phyloP scores from a whole-genome alignment of 2,797 vertebrate genomes.

The Takifugu rubripes region DNA sequence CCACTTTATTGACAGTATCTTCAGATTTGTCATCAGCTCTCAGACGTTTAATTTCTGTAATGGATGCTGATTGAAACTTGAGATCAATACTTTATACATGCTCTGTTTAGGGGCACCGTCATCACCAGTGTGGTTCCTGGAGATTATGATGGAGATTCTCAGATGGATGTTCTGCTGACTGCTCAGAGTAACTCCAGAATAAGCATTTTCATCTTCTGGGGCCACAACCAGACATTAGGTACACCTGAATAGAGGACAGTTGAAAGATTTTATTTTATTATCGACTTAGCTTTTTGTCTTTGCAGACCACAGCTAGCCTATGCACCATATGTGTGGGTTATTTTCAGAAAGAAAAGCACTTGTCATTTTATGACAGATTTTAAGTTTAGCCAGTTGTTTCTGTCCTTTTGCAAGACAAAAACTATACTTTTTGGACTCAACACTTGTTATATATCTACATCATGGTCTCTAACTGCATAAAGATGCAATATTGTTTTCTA shows the following conservation, averaged over 20 bases:
- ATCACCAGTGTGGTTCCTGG: conserved; percentile 96
- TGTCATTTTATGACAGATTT: too few relatives aligned
- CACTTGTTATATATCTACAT: too few relatives aligned
- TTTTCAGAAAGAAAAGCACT: too few relatives aligned
- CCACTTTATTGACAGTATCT: neutral
- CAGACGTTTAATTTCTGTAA: neutral
- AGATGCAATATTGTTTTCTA: too few relatives aligned
- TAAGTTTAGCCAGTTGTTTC: too few relatives aligned
- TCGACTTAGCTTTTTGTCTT: neutral
- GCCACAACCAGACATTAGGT: conserved; percentile 93
- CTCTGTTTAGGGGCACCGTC: conserved; percentile 64
- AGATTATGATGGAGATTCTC: conserved; percentile 96
- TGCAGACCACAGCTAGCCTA: neutral
- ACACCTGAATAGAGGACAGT: conserved; percentile 6
- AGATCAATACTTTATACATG: neutral
- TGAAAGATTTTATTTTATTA: neutral
- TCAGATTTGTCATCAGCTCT: too few relatives aligned
- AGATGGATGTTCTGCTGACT: conserved; percentile 96
- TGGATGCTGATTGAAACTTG: neutral
- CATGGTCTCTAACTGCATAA: too few relatives aligned
- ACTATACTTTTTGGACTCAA: too few relatives aligned
- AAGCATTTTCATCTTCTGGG: conserved; percentile 86
- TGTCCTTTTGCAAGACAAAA: too few relatives aligned
- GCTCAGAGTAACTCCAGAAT: conserved; percentile 41
- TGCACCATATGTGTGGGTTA: too few relatives aligned